Evolutionary conservation across 1,140 invertebrate genomes (phyloP).

Genomic region (Bombus difficillimus): DNA sequence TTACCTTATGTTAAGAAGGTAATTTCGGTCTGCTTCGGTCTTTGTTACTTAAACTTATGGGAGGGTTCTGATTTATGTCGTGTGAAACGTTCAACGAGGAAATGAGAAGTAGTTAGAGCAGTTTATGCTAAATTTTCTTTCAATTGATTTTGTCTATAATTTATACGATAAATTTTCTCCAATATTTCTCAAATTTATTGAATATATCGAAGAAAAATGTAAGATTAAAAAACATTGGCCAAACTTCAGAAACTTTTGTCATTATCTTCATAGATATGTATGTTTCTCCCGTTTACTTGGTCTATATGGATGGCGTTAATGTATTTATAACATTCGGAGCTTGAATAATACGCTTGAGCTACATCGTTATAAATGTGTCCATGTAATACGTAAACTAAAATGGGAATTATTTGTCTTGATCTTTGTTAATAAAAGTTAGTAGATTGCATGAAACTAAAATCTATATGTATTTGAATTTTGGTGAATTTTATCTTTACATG

Average conservation of each 20-base stretch:
- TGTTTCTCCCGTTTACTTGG: neutral
- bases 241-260: neutral
- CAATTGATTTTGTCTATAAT: too few species aligned
- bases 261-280: neutral
- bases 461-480: neutral
- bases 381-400: neutral
- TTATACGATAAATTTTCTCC: too few species aligned
- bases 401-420: neutral
- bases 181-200: neutral
- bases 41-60: neutral
- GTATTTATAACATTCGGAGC: neutral
- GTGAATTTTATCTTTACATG: too few species aligned
- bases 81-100: too few species aligned
- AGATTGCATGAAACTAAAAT: neutral
- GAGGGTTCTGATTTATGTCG: too few species aligned
- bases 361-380: neutral
- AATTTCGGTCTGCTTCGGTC: neutral
- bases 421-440: neutral
- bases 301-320: neutral
- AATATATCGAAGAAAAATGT: neutral
- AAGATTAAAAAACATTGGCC: neutral
- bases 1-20: neutral
- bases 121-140: neutral
- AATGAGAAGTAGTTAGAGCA: too few species aligned
- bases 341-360: neutral